Evolutionary conservation across 1,140 invertebrate species (phyloP).

Genomic region (Anthonomus grandis): DNA sequence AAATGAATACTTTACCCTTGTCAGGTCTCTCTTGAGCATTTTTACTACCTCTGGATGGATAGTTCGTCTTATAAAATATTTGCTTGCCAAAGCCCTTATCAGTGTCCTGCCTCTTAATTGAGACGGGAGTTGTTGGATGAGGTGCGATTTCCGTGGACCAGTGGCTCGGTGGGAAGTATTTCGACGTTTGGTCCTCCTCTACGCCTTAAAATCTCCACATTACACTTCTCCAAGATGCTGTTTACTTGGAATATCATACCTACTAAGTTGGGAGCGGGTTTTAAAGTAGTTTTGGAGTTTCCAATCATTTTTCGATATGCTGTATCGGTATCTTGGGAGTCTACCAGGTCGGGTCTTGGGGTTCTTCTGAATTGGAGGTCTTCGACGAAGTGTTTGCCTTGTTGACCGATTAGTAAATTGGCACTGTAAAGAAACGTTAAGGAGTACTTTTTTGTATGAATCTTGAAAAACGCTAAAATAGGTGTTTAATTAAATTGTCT

Average conservation of each 20-base stretch:
- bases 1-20: too few species aligned
- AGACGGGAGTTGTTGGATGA: background rate
- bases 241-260: too few species aligned
- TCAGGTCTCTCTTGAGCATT: too few species aligned
- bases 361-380: conserved; percentile 57
- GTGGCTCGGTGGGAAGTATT: conserved; percentile 41
- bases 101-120: conserved; percentile 7
- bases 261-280: too few species aligned
- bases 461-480: too few species aligned
- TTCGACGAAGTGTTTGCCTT: conserved; percentile 65
- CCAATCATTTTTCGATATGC: background rate
- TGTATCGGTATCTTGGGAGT: conserved; percentile 43
- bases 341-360: conserved; percentile 60
- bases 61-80: conserved; percentile 12
- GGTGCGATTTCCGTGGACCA: conserved; percentile 37
- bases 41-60: too few species aligned
- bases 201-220: too few species aligned
- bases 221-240: too few species aligned
- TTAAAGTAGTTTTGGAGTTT: too few species aligned
- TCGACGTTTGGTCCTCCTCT: conserved; percentile 3
- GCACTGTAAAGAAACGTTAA: conserved; percentile 46
- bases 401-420: conserved; percentile 67
- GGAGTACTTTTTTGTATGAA: too few species aligned
- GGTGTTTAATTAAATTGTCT: too few species aligned
- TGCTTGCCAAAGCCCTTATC: conserved; percentile 8